Conservation (phyloP, 1,140 invertebrate species). For the Zaprionus vittiger region DNA sequence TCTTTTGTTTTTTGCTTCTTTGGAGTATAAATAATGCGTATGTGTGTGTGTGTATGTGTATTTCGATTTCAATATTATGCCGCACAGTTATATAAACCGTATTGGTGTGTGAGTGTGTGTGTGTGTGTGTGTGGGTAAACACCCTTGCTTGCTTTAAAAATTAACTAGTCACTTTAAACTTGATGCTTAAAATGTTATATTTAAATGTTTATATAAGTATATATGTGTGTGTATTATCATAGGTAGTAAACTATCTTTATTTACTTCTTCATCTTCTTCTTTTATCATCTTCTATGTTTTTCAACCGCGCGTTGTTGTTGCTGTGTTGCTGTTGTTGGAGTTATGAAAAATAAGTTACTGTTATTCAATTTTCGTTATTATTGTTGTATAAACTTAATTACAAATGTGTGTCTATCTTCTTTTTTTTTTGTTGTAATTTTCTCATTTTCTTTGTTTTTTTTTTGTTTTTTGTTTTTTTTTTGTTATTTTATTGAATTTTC, state of each 20-base stretch:
- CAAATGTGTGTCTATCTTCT: conserved; percentile 56
- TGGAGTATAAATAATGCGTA: conserved; percentile 79
- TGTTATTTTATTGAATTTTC: conserved; percentile 44
- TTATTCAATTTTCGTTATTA: conserved; percentile 66
- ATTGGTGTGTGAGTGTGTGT: conserved; percentile 50
- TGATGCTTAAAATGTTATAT: conserved; percentile 63
- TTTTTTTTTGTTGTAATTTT: conserved; percentile 27
- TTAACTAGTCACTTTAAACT: conserved; percentile 75
- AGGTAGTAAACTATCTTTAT: conserved; percentile 67
- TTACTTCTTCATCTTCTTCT: conserved; percentile 29
- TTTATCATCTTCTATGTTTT: conserved; percentile 27
- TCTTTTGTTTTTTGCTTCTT: conserved; percentile 74
- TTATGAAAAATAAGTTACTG: conserved; percentile 77
- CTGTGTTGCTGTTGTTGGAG: conserved; percentile 31
- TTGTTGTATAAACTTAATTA: conserved; percentile 67
- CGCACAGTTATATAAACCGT: conserved; percentile 59
- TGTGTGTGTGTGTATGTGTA: conserved; percentile 46
- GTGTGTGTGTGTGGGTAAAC: conserved; percentile 24
- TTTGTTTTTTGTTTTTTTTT: conserved; percentile 36
- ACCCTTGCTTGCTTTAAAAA: conserved; percentile 70
- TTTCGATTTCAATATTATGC: conserved; percentile 70
- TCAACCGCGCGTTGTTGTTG: conserved; percentile 30
- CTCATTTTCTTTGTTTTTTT: conserved; percentile 21
- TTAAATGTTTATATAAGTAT: conserved; percentile 70
- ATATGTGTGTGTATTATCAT: conserved; percentile 64